Percentiles rank a stretch among this genome's conserved stretches.
These are phyloP conservation scores for Papilio polytes DNA, from an alignment of 1,140 invertebrate genomes.

Conservation along the genomic window DNA sequence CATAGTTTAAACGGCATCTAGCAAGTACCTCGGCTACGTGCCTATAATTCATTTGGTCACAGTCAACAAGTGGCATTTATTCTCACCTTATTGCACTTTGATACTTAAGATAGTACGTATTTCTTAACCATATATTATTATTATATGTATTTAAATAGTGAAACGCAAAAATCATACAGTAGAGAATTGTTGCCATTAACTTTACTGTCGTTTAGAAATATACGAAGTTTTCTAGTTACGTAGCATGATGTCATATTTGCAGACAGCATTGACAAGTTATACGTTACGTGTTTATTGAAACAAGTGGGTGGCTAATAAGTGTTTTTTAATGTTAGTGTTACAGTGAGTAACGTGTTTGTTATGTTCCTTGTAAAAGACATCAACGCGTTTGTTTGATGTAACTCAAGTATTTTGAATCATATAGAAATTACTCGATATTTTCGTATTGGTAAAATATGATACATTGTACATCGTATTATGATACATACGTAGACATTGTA, in stretches of 20 bases:
- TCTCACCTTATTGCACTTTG: background rate
- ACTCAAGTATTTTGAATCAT: background rate
- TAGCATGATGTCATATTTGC: conserved; percentile 31
- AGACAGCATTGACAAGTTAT: conserved; percentile 27
- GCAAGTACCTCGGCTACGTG: background rate
- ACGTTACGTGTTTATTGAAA: conserved; percentile 19
- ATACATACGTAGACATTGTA: background rate
- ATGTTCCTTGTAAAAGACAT: conserved; percentile 4
- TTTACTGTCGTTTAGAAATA: background rate
- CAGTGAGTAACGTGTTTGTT: background rate
- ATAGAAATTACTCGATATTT: background rate
- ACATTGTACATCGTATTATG: too few relatives aligned
- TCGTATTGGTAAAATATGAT: too few relatives aligned
- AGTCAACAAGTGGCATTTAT: conserved; percentile 6
- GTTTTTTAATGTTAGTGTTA: background rate
- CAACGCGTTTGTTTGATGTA: background rate
- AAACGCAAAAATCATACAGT: background rate
- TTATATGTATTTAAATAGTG: background rate
- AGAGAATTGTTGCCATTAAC: background rate
- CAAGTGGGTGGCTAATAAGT: background rate
- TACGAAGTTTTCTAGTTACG: conserved; percentile 23
- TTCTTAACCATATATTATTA: background rate
- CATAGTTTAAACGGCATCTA: background rate
- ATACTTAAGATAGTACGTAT: background rate
- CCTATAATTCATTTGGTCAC: background rate